These are phyloP conservation scores for Melinopterus prodromus DNA, from an alignment of 2,888 invertebrate species.

Conservation along the genomic window DNA sequence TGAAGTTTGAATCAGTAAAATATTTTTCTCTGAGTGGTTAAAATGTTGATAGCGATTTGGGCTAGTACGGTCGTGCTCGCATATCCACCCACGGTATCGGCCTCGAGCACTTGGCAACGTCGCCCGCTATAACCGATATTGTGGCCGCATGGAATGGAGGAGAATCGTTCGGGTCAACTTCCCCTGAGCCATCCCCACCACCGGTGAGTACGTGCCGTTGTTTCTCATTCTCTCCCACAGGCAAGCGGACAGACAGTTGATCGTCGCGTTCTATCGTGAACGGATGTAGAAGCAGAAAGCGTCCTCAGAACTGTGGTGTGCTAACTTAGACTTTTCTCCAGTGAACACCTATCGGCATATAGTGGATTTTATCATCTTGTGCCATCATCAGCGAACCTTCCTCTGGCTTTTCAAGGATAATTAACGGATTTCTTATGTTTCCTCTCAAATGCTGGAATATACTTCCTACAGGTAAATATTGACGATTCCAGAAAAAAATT, in stretches of 20 bases:
- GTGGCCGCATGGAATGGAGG: conserved; percentile 62
- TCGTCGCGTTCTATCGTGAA: conserved; percentile 49
- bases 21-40: neutral
- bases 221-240: conserved; percentile 63
- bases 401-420: neutral
- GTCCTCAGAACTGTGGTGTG: neutral
- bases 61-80: conserved; percentile 21
- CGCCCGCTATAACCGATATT: conserved; percentile 63
- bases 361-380: neutral
- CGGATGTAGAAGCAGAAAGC: conserved; percentile 23
- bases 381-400: neutral
- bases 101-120: conserved; percentile 56
- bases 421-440: conserved; percentile 58
- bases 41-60: neutral
- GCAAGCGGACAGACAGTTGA: conserved; percentile 58
- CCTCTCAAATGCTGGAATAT: conserved; percentile 74
- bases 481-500: neutral
- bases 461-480: conserved; percentile 68
- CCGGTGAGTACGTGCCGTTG: conserved; percentile 63
- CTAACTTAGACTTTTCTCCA: neutral
- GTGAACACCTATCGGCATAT: neutral
- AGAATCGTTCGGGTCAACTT: conserved; percentile 63
- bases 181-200: conserved; percentile 64
- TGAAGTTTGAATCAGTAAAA: neutral
- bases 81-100: conserved; percentile 59